These are phyloP conservation scores for Sebastiscus tertius DNA, from an alignment of 2,797 vertebrate species.

Conservation along the genomic window DNA sequence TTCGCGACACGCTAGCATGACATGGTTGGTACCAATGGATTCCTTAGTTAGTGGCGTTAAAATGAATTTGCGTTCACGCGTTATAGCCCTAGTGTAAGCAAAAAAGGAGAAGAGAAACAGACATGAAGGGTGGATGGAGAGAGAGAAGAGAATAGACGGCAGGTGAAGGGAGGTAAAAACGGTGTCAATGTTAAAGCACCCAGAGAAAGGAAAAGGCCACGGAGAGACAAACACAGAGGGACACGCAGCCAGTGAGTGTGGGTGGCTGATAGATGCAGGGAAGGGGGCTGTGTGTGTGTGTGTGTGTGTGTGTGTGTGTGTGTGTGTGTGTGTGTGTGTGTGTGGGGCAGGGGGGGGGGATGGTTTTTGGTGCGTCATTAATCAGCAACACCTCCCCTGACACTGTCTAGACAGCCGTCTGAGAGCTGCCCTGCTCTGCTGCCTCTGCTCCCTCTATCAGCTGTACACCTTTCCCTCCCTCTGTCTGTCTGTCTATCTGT, in stretches of 20 bases:
- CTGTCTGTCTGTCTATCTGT: constrained; percentile 17
- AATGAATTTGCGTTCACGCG: too few species aligned
- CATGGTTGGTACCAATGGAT: too few species aligned
- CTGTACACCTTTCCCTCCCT: constrained; percentile 38
- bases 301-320: constrained; percentile 10
- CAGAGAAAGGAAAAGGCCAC: constrained; percentile 51
- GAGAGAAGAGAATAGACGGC: background rate
- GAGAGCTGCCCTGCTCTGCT: constrained; percentile 78
- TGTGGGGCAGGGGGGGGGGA: constrained; percentile 29
- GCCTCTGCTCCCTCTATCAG: constrained; percentile 69
- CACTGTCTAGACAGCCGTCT: constrained; percentile 86
- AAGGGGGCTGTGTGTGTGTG: constrained; percentile 22
- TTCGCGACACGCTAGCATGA: too few species aligned
- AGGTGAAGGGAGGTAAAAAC: constrained; percentile 22
- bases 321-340: constrained; percentile 4
- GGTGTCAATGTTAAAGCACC: constrained; percentile 14
- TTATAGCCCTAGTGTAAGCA: constrained; percentile 5
- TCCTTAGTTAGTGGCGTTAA: too few species aligned
- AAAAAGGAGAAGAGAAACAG: constrained; percentile 1
- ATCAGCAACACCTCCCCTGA: constrained; percentile 84
- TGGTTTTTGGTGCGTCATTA: constrained; percentile 81
- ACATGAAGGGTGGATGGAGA: background rate
- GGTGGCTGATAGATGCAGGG: constrained; percentile 66
- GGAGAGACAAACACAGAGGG: constrained; percentile 49
- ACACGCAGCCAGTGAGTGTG: constrained; percentile 56